phyloP scores from a whole-genome alignment of 2,888 invertebrate species.

The Orchestes rusci region DNA sequence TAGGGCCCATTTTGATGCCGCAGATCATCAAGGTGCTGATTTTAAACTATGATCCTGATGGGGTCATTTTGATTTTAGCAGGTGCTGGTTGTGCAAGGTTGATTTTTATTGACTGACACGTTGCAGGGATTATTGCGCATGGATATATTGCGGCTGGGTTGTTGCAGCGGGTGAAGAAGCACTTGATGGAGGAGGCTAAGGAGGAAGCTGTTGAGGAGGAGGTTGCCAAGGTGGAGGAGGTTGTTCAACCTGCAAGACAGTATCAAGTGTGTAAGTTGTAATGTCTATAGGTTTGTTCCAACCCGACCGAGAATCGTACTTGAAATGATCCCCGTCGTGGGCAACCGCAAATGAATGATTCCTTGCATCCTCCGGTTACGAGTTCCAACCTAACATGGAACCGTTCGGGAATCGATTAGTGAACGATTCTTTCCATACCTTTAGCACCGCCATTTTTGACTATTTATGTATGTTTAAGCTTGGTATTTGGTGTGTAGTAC shows the following conservation, averaged over 20 bases:
- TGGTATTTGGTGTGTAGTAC: no score
- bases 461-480: no score
- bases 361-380: no score
- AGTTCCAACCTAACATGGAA: no score
- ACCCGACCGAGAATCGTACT: no score
- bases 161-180: constrained; percentile 63
- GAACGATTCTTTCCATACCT: no score
- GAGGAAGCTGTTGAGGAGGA: constrained; percentile 10
- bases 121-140: constrained; percentile 42
- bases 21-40: constrained; percentile 52
- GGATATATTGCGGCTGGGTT: constrained; percentile 53
- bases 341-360: no score
- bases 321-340: no score
- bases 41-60: constrained; percentile 51
- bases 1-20: constrained; percentile 62
- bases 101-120: constrained; percentile 40
- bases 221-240: constrained; percentile 7
- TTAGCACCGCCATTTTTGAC: no score
- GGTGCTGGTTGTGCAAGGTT: no score
- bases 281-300: no score
- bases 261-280: constrained; percentile 16
- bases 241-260: constrained; percentile 8
- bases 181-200: constrained; percentile 41
- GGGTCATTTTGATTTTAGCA: constrained; percentile 55
- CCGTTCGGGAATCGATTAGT: no score